phyloP scores from a whole-genome alignment of 2,888 invertebrate genomes.

The Pyrochroa serraticornis region DNA sequence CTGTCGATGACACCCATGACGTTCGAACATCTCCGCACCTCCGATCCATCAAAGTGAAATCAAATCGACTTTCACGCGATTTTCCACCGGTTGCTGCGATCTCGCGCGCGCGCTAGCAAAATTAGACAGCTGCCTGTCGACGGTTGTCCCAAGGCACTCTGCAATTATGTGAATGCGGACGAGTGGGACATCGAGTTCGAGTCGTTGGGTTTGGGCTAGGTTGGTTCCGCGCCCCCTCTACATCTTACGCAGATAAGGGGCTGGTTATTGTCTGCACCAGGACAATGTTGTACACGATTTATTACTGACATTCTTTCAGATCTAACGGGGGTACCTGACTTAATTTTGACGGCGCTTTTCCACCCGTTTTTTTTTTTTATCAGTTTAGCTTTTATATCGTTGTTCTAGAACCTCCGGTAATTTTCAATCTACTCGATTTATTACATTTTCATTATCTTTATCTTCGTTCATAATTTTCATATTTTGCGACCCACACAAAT shows the following conservation, averaged over 20 bases:
- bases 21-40: constrained; percentile 8
- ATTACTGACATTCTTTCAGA: neutral
- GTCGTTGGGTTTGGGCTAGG: constrained; percentile 6
- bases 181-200: constrained; percentile 13
- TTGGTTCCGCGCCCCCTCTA: constrained; percentile 5
- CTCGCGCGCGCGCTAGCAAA: constrained; percentile 10
- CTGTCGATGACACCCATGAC: too few relatives aligned
- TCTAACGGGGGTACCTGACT: neutral
- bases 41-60: constrained; percentile 2
- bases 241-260: constrained; percentile 13
- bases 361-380: too few relatives aligned
- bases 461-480: too few relatives aligned
- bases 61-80: neutral
- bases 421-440: too few relatives aligned
- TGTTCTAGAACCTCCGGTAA: too few relatives aligned
- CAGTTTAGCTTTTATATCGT: too few relatives aligned
- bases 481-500: too few relatives aligned
- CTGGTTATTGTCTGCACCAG: constrained; percentile 13
- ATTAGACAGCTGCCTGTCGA: constrained; percentile 28
- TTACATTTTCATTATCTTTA: too few relatives aligned
- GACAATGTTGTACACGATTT: constrained; percentile 3
- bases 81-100: neutral
- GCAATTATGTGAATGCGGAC: constrained; percentile 4
- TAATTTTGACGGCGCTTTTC: too few relatives aligned
- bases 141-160: constrained; percentile 25